These are phyloP conservation scores for Hiodon alosoides DNA, from an alignment of 2,113 vertebrate genomes.

Conservation along the genomic window DNA sequence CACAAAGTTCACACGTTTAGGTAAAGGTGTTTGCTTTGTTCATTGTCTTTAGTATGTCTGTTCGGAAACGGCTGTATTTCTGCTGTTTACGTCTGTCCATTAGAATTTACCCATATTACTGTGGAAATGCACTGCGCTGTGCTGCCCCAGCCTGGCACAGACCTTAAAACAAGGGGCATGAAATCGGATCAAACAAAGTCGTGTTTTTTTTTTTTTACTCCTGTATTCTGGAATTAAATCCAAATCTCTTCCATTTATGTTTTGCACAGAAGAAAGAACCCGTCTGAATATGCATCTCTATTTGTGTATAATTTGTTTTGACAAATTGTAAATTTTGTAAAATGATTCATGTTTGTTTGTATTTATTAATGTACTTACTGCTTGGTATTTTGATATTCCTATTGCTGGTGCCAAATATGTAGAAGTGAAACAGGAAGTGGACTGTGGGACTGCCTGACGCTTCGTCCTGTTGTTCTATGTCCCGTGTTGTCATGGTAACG, in stretches of 20 bases:
- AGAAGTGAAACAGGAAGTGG: not conserved
- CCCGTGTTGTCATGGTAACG: not conserved
- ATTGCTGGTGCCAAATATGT: conserved; percentile 11
- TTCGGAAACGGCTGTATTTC: not conserved
- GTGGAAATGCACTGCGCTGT: not conserved
- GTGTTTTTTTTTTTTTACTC: no score
- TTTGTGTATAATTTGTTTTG: not conserved
- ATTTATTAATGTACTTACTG: not conserved
- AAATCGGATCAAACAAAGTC: not conserved
- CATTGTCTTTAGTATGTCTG: no score
- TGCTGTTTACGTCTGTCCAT: not conserved
- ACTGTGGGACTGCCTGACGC: not conserved
- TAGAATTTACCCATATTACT: not conserved
- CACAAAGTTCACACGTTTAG: no score
- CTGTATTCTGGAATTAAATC: not conserved
- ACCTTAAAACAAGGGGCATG: not conserved
- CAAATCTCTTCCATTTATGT: conserved; percentile 5
- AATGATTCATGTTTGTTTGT: conserved; percentile 13
- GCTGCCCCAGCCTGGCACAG: not conserved
- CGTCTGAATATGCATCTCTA: not conserved
- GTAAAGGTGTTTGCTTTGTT: no score
- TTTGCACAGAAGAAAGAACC: conserved; percentile 12
- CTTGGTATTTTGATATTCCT: conserved; percentile 14
- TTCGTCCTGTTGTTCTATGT: not conserved
- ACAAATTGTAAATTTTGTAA: conserved; percentile 12